These are phyloP conservation scores for Anastatus disparis DNA, from an alignment of 1,140 invertebrate genomes.

Conservation along the genomic window DNA sequence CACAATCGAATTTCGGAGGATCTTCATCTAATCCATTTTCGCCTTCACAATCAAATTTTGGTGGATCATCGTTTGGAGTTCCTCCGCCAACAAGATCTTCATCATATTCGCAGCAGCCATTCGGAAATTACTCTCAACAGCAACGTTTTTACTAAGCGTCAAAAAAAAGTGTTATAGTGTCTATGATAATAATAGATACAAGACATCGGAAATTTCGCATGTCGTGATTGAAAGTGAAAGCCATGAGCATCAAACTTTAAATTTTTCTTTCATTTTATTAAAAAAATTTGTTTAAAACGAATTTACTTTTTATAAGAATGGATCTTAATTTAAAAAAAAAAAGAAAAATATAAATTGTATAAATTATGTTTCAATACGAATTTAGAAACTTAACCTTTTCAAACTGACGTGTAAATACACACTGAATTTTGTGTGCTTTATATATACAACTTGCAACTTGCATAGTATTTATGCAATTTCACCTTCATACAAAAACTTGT, in stretches of 20 bases:
- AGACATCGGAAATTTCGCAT: not conserved
- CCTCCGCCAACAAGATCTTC: slow-evolving; percentile 36
- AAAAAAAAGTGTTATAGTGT: not conserved
- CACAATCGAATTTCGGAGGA: slow-evolving; percentile 22
- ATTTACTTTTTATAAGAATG: slow-evolving; percentile 7
- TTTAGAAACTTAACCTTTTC: not conserved
- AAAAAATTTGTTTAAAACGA: slow-evolving; percentile 10
- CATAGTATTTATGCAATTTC: slow-evolving; percentile 23
- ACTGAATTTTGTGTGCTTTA: slow-evolving; percentile 11
- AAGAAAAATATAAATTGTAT: too few species aligned
- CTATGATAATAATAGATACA: not conserved
- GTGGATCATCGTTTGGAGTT: slow-evolving; percentile 40
- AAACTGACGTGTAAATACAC: slow-evolving; percentile 15
- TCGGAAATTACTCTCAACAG: slow-evolving; percentile 58
- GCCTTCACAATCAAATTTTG: slow-evolving; percentile 49
- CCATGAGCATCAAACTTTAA: slow-evolving; percentile 11
- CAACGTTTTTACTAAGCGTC: slow-evolving; percentile 55
- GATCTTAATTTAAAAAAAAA: not conserved
- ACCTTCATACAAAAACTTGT: slow-evolving; percentile 2
- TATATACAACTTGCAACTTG: slow-evolving; percentile 7
- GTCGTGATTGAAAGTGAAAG: not conserved
- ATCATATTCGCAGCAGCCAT: slow-evolving; percentile 56
- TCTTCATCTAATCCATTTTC: too few species aligned
- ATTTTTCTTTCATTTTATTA: too few species aligned
- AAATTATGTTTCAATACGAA: slow-evolving; percentile 7